Conservation (phyloP, 2,113 vertebrate genomes). For the Lipophrys pholis region DNA sequence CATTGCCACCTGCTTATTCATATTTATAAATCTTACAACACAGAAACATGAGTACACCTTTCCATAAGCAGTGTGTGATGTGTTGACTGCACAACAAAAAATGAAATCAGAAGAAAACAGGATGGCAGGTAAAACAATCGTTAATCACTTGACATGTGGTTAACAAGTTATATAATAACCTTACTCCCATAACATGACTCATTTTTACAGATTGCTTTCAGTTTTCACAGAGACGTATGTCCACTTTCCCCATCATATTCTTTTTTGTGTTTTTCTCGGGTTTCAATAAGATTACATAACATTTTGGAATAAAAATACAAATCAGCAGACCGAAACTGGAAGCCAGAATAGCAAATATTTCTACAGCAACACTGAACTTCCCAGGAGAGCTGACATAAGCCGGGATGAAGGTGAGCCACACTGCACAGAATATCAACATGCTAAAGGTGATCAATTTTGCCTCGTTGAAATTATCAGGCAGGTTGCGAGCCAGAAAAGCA, state of each 20-base stretch:
- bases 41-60: no score
- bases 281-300: constrained; percentile 79
- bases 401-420: constrained; percentile 84
- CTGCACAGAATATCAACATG: constrained; percentile 84
- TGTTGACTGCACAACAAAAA: no score
- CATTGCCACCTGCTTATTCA: no score
- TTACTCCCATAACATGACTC: no score
- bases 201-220: background rate
- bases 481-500: constrained; percentile 80
- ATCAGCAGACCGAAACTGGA: constrained; percentile 80
- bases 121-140: no score
- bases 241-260: constrained; percentile 72
- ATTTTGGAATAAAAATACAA: constrained; percentile 83
- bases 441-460: constrained; percentile 85
- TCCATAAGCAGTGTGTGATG: no score
- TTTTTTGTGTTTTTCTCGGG: constrained; percentile 80
- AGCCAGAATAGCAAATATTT: constrained; percentile 84
- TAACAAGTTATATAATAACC: no score
- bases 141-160: no score
- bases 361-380: constrained; percentile 83
- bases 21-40: no score
- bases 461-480: constrained; percentile 84
- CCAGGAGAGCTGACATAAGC: constrained; percentile 84
- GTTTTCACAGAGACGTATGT: background rate
- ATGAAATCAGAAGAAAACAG: no score